These are phyloP conservation scores for Brachionus calyciflorus DNA, from an alignment of 1,140 invertebrate genomes.

Conservation along the genomic window DNA sequence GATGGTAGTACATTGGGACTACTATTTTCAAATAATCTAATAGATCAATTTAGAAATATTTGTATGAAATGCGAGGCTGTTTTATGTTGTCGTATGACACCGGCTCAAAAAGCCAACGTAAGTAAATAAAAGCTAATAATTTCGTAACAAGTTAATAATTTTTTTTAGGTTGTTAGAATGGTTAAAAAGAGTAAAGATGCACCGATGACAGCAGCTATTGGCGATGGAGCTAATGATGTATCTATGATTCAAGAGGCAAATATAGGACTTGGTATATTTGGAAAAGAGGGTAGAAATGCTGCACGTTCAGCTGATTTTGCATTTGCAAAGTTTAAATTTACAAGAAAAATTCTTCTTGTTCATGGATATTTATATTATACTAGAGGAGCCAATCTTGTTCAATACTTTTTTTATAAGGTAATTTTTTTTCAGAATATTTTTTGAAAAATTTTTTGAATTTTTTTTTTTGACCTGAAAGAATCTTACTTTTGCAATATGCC, in stretches of 20 bases:
- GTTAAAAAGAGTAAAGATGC: slow-evolving; percentile 52
- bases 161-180: slow-evolving; percentile 54
- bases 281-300: slow-evolving; percentile 90
- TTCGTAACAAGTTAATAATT: not conserved
- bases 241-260: slow-evolving; percentile 93
- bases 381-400: slow-evolving; percentile 81
- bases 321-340: slow-evolving; percentile 80
- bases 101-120: slow-evolving; percentile 60
- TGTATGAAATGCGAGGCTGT: slow-evolving; percentile 69
- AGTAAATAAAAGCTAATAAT: not conserved
- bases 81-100: slow-evolving; percentile 60
- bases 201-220: slow-evolving; percentile 59
- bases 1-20: slow-evolving; percentile 75
- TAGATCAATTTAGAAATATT: slow-evolving; percentile 86
- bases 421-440: slow-evolving; percentile 91
- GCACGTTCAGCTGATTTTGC: slow-evolving; percentile 96
- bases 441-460: slow-evolving; percentile 97
- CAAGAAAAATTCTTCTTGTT: slow-evolving; percentile 79
- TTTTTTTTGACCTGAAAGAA: slow-evolving; percentile 87
- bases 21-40: slow-evolving; percentile 83
- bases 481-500: slow-evolving; percentile 44
- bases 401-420: slow-evolving; percentile 97
- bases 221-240: slow-evolving; percentile 93
- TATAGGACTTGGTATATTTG: slow-evolving; percentile 86
- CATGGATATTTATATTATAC: slow-evolving; percentile 97